These are phyloP conservation scores for Colletes gigas DNA, from an alignment of 1,140 invertebrate species.

Conservation along the genomic window DNA sequence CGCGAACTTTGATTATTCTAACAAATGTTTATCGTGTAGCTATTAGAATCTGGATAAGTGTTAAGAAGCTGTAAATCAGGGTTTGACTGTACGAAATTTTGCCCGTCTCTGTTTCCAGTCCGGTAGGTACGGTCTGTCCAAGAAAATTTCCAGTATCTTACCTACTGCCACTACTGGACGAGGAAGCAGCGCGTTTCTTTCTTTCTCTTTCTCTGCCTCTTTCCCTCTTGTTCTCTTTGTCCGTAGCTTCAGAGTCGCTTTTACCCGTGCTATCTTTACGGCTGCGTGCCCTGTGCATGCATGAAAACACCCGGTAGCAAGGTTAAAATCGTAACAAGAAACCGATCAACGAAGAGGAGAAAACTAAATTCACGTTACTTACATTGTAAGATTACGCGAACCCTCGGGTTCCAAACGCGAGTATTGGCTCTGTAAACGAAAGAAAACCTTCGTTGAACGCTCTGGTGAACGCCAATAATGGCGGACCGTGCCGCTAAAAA, in stretches of 20 bases:
- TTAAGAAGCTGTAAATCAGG: no score
- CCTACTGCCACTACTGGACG: constrained; percentile 90
- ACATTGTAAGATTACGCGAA: constrained; percentile 34
- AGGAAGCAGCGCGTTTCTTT: constrained; percentile 87
- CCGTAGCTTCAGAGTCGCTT: constrained; percentile 83
- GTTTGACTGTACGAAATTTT: no score
- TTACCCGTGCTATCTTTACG: constrained; percentile 82
- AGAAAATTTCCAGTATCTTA: constrained; percentile 67
- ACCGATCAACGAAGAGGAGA: not conserved
- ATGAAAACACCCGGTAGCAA: constrained; percentile 35
- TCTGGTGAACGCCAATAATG: constrained; percentile 43
- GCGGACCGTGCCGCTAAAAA: constrained; percentile 48
- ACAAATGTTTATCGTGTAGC: no score
- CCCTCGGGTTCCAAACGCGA: not conserved
- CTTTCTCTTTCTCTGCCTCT: constrained; percentile 84
- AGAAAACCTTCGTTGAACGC: constrained; percentile 32
- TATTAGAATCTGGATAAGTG: no score
- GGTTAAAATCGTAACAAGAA: not conserved
- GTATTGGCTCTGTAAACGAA: not conserved
- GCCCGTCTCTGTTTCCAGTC: no score
- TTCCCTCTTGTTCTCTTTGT: constrained; percentile 87
- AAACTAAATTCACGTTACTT: constrained; percentile 22
- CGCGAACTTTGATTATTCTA: no score
- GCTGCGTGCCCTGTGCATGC: constrained; percentile 82
- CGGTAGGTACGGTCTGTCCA: no score